Evolutionary conservation across 2,113 vertebrate genomes (phyloP).

Genomic region (Petrocephalus microphthalmus): DNA sequence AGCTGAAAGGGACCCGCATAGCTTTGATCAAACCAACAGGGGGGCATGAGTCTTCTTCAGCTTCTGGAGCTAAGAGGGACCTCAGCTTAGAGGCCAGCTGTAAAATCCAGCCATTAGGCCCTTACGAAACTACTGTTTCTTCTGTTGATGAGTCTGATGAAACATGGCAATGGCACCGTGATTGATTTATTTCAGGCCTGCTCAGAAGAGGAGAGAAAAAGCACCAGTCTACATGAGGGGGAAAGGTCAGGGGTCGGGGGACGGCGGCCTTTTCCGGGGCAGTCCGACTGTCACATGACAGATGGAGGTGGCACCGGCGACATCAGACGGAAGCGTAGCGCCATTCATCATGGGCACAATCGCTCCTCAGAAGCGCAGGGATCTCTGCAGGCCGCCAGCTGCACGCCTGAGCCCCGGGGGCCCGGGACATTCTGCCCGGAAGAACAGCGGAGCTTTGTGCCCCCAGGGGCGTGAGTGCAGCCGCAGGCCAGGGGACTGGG

Average conservation of each 20-base stretch:
- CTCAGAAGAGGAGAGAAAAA: background rate
- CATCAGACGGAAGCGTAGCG: background rate
- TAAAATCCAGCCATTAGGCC: background rate
- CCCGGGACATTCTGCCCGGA: background rate
- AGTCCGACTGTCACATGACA: background rate
- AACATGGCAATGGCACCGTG: background rate
- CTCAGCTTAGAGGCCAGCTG: background rate
- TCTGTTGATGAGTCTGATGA: background rate
- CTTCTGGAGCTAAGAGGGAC: background rate
- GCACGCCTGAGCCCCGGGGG: background rate
- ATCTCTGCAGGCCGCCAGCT: background rate
- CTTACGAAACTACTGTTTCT: background rate
- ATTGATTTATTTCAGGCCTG: background rate
- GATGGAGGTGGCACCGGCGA: background rate
- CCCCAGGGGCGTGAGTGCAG: background rate
- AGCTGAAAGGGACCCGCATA: background rate
- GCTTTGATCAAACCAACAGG: background rate
- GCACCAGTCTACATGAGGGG: background rate
- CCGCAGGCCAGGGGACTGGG: background rate
- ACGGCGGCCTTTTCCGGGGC: background rate
- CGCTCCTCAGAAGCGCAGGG: background rate
- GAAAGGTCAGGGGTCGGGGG: background rate
- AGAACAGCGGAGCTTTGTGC: conserved; percentile 17
- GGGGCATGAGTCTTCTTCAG: background rate
- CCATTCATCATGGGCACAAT: conserved; percentile 19